Evolutionary conservation across 2,888 invertebrate species (phyloP), one percentile per base, ranked within the genome.

Genomic region (Netelia inedita): DNA sequence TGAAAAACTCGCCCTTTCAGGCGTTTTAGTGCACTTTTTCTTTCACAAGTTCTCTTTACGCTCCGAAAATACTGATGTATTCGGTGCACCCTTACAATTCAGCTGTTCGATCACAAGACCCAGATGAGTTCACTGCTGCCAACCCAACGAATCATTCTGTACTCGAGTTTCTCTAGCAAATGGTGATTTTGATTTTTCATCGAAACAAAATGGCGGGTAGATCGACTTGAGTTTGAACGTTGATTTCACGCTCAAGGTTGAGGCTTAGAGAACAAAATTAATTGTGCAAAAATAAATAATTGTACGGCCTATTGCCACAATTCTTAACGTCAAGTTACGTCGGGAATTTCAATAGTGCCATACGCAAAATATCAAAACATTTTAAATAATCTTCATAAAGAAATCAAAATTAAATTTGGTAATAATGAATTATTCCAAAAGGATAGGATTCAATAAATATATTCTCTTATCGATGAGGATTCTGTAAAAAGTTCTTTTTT

Each of bases 401-500:
- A 1, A 35, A 35, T 35, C 5, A 35, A 35, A 35, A 5, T 2
- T 28, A 0, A 35, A 35, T 35, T 35, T 3, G 0, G 0, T 1
- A 35, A 35, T 35, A 35, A 35, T 35, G 5, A 35, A 35, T 35
- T 35, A 35, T 35, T 35, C 28, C 3, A 28, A 28, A 28, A 28
- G 35, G 35, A 35, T 35, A 35, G 35, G 35, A 35, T 35, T 46
- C 0, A 46, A 46, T 46, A 68, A 73, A 65, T 16, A 79, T 68
- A 19, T n/a, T 50, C 2, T 23, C 23, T 6, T 11, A n/a, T 11
- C 11, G 21, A 73, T 16, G 28, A 46, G 2, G 28, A 16, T 84
- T 90, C 89, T 88, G 86, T 92, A 92, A 92, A 92, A 91, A 91
- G 88, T 89, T 88, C n/a, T 88, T 90, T 53, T 92, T 91, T 91